These are phyloP conservation scores for Bacillus rossius DNA, from an alignment of 1,140 invertebrate genomes.

Conservation along the genomic window DNA sequence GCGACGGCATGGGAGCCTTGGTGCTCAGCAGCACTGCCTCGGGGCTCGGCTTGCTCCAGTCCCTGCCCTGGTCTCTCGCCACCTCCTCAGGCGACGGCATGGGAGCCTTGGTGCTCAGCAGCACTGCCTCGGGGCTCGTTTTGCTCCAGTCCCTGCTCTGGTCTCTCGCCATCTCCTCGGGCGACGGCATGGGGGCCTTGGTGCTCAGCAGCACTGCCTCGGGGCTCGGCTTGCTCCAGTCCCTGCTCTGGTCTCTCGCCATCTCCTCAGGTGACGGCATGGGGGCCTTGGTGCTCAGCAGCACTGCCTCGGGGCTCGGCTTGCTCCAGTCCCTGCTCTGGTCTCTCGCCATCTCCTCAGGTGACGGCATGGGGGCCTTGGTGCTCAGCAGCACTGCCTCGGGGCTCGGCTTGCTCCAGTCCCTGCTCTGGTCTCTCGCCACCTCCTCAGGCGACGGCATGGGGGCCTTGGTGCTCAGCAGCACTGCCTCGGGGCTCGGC, in stretches of 20 bases:
- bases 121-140: background rate
- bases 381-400: conserved; percentile 6
- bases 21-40: conserved; percentile 6
- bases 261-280: conserved; percentile 31
- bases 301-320: background rate
- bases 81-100: conserved; percentile 31
- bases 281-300: conserved; percentile 18
- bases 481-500: background rate
- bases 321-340: conserved; percentile 7
- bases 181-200: conserved; percentile 27
- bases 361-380: conserved; percentile 27
- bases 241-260: conserved; percentile 7
- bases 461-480: conserved; percentile 18
- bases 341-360: conserved; percentile 24
- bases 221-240: conserved; percentile 4
- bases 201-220: conserved; percentile 6
- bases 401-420: conserved; percentile 4
- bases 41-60: conserved; percentile 4
- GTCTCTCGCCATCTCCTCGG: conserved; percentile 24
- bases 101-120: conserved; percentile 18
- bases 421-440: conserved; percentile 7
- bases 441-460: conserved; percentile 31
- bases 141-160: conserved; percentile 7
- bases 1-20: conserved; percentile 27
- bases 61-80: too few species aligned